Percentiles rank a stretch among this genome's conserved stretches.
Conservation (phyloP, 2,113 vertebrate genomes). For the Dryoscopus gambensis region DNA sequence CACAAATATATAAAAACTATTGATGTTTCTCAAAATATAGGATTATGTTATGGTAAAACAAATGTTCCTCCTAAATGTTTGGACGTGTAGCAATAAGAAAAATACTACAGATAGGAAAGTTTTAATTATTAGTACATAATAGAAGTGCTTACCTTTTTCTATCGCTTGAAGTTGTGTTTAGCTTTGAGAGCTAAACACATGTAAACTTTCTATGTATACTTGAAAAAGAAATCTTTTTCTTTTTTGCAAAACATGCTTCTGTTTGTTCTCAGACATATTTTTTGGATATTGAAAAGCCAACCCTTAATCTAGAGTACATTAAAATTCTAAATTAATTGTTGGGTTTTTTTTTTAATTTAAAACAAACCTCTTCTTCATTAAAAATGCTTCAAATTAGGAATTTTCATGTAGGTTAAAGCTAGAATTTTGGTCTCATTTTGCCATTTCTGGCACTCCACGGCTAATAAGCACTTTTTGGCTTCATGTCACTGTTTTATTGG, state of each 20-base stretch:
- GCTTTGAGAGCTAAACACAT: neutral
- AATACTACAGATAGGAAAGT: neutral
- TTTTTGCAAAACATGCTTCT: neutral
- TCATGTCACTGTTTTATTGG: neutral
- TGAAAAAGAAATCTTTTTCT: neutral
- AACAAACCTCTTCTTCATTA: neutral
- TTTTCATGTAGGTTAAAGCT: neutral
- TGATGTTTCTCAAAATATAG: neutral
- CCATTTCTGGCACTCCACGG: neutral
- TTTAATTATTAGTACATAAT: neutral
- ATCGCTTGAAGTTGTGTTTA: neutral
- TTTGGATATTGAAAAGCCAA: neutral
- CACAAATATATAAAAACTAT: neutral
- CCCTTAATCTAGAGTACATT: neutral
- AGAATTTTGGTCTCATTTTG: neutral
- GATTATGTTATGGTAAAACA: rapidly evolving
- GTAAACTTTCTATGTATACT: neutral
- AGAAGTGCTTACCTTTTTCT: neutral
- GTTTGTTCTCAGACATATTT: neutral
- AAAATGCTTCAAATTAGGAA: neutral
- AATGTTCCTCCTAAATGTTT: neutral
- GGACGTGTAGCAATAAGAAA: neutral
- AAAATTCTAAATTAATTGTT: neutral
- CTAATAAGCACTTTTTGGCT: neutral
- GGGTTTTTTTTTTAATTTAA: neutral